phyloP scores from a whole-genome alignment of 2,113 vertebrate genomes.

The Coregonus clupeaformis region DNA sequence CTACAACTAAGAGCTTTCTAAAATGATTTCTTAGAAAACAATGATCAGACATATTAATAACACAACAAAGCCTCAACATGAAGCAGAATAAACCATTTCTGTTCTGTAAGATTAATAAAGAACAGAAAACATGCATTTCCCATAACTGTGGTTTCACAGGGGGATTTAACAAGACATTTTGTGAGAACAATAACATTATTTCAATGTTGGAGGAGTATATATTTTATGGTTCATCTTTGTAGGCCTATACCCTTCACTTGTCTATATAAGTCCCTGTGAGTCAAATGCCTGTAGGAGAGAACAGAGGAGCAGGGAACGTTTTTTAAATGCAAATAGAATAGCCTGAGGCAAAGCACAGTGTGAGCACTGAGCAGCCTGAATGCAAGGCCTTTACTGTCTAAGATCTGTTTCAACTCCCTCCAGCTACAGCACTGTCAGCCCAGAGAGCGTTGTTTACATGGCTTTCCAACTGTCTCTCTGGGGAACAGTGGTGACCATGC shows the following conservation, averaged over 20 bases:
- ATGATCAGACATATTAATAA: too few relatives aligned
- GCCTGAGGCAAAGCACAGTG: constrained; percentile 40
- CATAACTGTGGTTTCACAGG: too few relatives aligned
- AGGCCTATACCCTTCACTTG: constrained; percentile 13
- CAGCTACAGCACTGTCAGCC: constrained; percentile 16
- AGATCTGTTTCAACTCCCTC: constrained; percentile 39
- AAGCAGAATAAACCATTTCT: too few relatives aligned
- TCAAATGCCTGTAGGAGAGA: constrained; percentile 40
- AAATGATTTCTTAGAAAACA: too few relatives aligned
- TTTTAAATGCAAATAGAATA: constrained; percentile 64
- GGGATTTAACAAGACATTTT: too few relatives aligned
- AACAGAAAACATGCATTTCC: too few relatives aligned
- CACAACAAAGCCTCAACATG: too few relatives aligned
- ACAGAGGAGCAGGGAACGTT: constrained; percentile 52
- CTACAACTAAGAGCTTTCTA: background rate
- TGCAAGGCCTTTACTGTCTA: constrained; percentile 45
- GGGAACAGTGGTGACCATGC: constrained; percentile 44
- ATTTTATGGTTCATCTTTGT: constrained; percentile 35
- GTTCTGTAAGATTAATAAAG: too few relatives aligned
- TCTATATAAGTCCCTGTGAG: constrained; percentile 51
- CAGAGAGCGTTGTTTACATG: too few relatives aligned
- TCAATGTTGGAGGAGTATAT: constrained; percentile 29
- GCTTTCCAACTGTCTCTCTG: background rate
- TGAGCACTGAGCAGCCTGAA: constrained; percentile 41
- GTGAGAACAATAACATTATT: background rate